phyloP scores from a whole-genome alignment of 2,113 vertebrate species.

The Xenopus borealis region DNA sequence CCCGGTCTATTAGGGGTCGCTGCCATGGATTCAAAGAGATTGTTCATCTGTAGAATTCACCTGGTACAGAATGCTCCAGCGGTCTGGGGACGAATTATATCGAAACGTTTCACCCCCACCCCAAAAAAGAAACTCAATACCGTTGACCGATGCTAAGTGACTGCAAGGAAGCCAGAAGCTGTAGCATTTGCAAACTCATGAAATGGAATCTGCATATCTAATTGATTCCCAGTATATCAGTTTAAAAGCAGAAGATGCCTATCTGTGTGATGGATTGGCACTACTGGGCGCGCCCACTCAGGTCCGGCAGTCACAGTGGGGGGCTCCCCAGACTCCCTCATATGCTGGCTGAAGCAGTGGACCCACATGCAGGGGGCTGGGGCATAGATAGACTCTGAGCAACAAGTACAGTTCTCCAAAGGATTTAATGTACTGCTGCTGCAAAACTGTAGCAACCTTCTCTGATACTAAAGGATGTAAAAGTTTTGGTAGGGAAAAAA shows the following conservation, averaged over 20 bases:
- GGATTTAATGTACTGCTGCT: too few species aligned
- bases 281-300: conserved; percentile 59
- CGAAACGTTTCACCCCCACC: conserved; percentile 37
- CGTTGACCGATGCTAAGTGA: conserved; percentile 60
- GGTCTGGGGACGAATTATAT: conserved; percentile 57
- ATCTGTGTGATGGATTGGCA: conserved; percentile 75
- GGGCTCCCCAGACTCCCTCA: background rate
- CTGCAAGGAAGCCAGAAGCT: conserved; percentile 59
- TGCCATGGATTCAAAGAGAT: too few species aligned
- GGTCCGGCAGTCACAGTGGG: conserved; percentile 64
- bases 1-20: background rate
- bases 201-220: conserved; percentile 80
- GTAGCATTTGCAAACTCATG: conserved; percentile 76
- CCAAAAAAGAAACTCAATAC: conserved; percentile 66
- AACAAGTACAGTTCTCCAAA: too few species aligned
- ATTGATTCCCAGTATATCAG: conserved; percentile 78
- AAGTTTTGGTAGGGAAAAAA: too few species aligned
- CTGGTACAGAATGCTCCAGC: conserved; percentile 34
- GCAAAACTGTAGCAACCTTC: too few species aligned
- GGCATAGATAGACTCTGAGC: too few species aligned
- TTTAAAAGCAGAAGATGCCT: conserved; percentile 77
- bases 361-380: too few species aligned
- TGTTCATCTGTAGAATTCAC: too few species aligned
- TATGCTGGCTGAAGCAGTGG: too few species aligned
- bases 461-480: too few species aligned